Conservation (phyloP, 2,113 vertebrate genomes). For the Pachyramphus minor region DNA sequence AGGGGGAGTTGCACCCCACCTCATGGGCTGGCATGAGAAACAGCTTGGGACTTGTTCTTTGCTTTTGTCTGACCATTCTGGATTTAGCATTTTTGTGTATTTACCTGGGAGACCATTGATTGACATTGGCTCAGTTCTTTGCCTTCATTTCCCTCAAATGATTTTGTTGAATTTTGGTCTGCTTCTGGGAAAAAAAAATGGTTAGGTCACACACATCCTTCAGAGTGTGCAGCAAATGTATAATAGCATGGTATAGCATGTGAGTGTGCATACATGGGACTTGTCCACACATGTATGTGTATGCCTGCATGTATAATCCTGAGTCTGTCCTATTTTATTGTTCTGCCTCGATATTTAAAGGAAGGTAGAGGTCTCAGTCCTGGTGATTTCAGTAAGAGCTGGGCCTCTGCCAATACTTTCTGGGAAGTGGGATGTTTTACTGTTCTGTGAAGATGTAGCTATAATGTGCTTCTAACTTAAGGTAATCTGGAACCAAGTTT, state of each 20-base stretch:
- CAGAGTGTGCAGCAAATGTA: background rate
- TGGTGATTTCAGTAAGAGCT: background rate
- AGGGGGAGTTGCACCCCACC: rapidly evolving
- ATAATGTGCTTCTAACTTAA: constrained; percentile 27
- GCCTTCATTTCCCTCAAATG: background rate
- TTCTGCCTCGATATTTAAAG: background rate
- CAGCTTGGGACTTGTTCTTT: background rate
- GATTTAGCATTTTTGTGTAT: background rate
- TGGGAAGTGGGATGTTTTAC: constrained; percentile 4
- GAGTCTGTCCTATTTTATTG: background rate
- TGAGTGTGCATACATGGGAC: background rate
- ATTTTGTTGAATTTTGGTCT: background rate
- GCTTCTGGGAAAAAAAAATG: background rate
- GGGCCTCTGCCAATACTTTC: constrained; percentile 18
- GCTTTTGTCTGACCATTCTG: background rate
- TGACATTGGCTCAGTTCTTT: background rate
- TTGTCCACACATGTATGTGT: background rate
- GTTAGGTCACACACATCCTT: background rate
- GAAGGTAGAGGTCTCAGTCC: background rate
- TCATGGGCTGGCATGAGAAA: background rate
- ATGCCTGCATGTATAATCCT: background rate
- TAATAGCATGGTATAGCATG: background rate
- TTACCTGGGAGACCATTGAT: background rate
- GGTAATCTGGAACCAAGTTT: constrained; percentile 23
- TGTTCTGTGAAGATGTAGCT: background rate